These are phyloP conservation scores for Corythornis cristatus DNA, from an alignment of 2,113 vertebrate genomes.

Conservation along the genomic window DNA sequence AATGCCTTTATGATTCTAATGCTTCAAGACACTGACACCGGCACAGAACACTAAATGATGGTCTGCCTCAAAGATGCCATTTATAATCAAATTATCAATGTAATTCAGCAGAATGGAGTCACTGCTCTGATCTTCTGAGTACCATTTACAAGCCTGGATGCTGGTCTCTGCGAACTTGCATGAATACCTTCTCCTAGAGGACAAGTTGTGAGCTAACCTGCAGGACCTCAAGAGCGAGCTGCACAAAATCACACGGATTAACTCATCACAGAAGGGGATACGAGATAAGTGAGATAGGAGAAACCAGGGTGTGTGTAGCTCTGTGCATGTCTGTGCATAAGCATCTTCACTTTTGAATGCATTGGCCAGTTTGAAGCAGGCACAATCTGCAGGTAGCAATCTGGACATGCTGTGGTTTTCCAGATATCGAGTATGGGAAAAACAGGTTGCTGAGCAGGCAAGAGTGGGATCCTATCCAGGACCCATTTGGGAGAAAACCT, in stretches of 20 bases:
- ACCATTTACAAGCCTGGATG: conserved; percentile 6
- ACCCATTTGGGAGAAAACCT: not conserved
- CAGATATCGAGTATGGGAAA: not conserved
- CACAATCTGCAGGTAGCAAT: not conserved
- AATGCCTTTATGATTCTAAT: conserved; percentile 63
- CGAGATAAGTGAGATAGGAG: not conserved
- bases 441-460: not conserved
- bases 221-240: not conserved
- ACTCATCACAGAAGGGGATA: not conserved
- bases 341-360: not conserved
- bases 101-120: conserved; percentile 57
- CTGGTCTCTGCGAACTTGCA: conserved; percentile 8
- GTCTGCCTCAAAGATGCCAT: conserved; percentile 55
- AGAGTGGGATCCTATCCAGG: not conserved
- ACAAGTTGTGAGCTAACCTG: not conserved
- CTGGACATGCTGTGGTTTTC: not conserved
- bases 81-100: conserved; percentile 75
- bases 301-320: not conserved
- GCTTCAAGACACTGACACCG: conserved; percentile 53
- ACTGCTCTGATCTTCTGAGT: conserved; percentile 47
- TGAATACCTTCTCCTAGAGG: not conserved
- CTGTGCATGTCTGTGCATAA: not conserved
- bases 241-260: not conserved
- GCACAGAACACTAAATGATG: conserved; percentile 58
- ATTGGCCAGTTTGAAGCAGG: not conserved